Evolutionary conservation across 2,113 vertebrate species (phyloP).

Genomic region (Seriola aureovittata): DNA sequence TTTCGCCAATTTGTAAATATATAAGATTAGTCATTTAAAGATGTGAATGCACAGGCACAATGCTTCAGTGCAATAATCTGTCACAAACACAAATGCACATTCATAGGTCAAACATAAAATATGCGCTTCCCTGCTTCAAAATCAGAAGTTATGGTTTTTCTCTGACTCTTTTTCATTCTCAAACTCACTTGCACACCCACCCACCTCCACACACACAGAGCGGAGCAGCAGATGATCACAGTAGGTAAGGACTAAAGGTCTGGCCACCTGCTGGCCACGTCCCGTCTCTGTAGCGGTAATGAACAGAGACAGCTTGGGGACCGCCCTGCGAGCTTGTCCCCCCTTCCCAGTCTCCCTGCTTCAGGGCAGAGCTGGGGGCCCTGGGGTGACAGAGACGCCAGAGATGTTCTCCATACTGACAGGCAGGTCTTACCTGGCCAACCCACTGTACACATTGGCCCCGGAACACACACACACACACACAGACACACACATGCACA

Average conservation of each 20-base stretch:
- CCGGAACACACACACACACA: conserved; percentile 35
- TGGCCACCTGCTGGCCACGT: conserved; percentile 91
- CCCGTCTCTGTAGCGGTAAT: conserved; percentile 93
- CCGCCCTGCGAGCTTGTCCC: conserved; percentile 87
- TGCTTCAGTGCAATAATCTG: conserved; percentile 38
- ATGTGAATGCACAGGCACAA: conserved; percentile 34
- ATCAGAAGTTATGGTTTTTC: conserved; percentile 56
- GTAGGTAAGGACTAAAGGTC: conserved; percentile 90
- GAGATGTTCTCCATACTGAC: conserved; percentile 91
- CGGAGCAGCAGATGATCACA: conserved; percentile 88
- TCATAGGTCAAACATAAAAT: conserved; percentile 67
- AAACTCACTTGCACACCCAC: conserved; percentile 44
- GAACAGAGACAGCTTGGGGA: conserved; percentile 97
- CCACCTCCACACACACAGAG: conserved; percentile 58
- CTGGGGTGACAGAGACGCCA: conserved; percentile 92
- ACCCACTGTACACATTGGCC: conserved; percentile 80
- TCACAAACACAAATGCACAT: conserved; percentile 48
- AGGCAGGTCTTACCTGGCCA: conserved; percentile 87
- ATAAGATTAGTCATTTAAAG: conserved; percentile 35
- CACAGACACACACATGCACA: conserved; percentile 28
- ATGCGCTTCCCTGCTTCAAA: conserved; percentile 41
- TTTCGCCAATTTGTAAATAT: conserved; percentile 63
- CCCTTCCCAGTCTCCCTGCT: conserved; percentile 76
- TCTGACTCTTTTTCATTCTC: conserved; percentile 43
- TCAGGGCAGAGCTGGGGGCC: conserved; percentile 86